Percentiles rank a stretch among this genome's conserved stretches.
phyloP scores from a whole-genome alignment of 2,113 vertebrate genomes.

The Tiliqua scincoides region DNA sequence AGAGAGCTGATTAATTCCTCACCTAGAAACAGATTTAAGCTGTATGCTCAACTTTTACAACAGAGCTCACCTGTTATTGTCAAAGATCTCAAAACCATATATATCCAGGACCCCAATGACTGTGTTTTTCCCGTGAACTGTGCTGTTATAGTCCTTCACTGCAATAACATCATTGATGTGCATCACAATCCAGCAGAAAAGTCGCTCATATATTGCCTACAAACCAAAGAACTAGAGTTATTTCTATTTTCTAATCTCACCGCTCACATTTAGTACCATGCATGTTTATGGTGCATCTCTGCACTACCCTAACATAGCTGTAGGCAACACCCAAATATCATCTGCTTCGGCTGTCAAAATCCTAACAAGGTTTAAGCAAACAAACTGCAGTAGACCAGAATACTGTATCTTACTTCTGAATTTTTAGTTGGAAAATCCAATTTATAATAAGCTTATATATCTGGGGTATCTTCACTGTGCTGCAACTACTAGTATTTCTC shows the following conservation, averaged over 20 bases:
- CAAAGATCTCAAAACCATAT: slow-evolving; percentile 98
- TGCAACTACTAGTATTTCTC: not conserved
- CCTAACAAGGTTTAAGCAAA: not conserved
- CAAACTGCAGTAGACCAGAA: not conserved
- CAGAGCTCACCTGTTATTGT: slow-evolving; percentile 91
- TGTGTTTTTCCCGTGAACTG: slow-evolving; percentile 92
- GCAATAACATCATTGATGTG: slow-evolving; percentile 95
- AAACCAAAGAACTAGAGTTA: slow-evolving; percentile 28
- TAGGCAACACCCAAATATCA: not conserved
- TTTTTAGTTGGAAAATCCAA: not conserved
- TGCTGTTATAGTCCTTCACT: slow-evolving; percentile 90
- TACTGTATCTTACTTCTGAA: not conserved
- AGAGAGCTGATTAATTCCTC: not conserved
- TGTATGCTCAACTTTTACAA: fast-evolving
- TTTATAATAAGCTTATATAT: not conserved
- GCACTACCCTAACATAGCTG: not conserved
- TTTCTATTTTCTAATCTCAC: not conserved
- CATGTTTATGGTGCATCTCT: not conserved
- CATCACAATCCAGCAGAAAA: slow-evolving; percentile 97
- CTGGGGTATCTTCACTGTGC: not conserved
- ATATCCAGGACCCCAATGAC: slow-evolving; percentile 98
- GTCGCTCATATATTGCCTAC: slow-evolving; percentile 96
- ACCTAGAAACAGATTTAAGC: not conserved
- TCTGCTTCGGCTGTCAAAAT: not conserved
- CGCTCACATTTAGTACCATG: not conserved